Evolutionary conservation across 2,797 vertebrate genomes (phyloP), one percentile per base, ranked within the genome.

Genomic region (Siniperca undulata): DNA sequence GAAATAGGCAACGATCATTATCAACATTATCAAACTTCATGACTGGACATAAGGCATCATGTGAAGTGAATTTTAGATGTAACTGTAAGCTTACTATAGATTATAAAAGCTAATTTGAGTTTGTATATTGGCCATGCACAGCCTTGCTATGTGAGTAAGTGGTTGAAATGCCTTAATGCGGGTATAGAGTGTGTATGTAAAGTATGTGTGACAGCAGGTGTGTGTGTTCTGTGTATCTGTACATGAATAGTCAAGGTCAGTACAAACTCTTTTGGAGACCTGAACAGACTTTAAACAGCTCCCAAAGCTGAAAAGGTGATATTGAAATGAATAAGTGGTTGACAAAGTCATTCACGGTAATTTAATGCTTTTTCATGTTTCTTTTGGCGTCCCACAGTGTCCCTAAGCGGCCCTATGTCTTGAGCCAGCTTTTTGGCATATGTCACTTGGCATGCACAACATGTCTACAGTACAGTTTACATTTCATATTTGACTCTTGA

Each of bases 151-250:
- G n/a, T n/a, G 27, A 27, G 27, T 27, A 27, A 27, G 27, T 27
- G 88, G 94, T 91, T 85, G 91, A 94, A 72, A 93, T 72, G 74
- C 78, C 82, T 91, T 80, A 84, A 86, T 87, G 83, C 62, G 66
- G 88, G 34, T 59, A 65, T 60, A 62, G 22, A 22, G 44, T 50
- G 58, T n/a, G n/a, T n/a, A n/a, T 52, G 22, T 68, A 59, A 38
- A 48, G 17, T 12, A 24, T 19, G 20, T 44, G 36, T 61, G 20
- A 80, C 55, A 44, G 42, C 59, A 64, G n/a, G 50, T 46, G 59
- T 60, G 38, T 79, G 19, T 69, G 40, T 34, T n/a, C 19, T 65
- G 6, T 27, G 16, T 46, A 48, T 78, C 14, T 64, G 19, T 38
- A 27, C 22, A 34, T 40, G 30, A 64, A 66, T 7, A 16, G 22